phyloP scores from a whole-genome alignment of 2,797 vertebrate species.

The Galagoides demidoff region DNA sequence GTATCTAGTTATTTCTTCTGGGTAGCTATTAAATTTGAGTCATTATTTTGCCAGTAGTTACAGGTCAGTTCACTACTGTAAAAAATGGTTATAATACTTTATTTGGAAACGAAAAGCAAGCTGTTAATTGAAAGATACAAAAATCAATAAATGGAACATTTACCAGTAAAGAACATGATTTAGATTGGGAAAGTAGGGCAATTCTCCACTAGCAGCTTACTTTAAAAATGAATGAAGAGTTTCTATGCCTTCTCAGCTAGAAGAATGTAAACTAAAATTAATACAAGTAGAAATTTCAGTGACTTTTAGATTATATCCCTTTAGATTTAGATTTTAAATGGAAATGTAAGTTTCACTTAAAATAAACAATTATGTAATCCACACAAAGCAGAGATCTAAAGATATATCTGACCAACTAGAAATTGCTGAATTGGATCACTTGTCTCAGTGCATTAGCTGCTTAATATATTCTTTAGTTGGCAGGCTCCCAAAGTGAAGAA shows the following conservation, averaged over 20 bases:
- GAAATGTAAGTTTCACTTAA: conserved; percentile 18
- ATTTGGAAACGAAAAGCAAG: background rate
- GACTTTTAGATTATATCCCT: conserved; percentile 39
- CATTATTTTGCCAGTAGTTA: background rate
- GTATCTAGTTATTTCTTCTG: conserved; percentile 13
- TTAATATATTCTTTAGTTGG: background rate
- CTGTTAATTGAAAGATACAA: conserved; percentile 44
- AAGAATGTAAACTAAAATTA: conserved; percentile 35
- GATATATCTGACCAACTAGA: conserved; percentile 22
- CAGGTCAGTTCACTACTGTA: background rate
- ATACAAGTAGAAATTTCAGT: conserved; percentile 53
- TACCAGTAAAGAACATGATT: background rate
- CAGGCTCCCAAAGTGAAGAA: conserved; percentile 23
- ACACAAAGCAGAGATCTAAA: conserved; percentile 44
- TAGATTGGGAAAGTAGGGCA: conserved; percentile 30
- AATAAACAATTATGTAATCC: conserved; percentile 51
- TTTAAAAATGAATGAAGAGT: conserved; percentile 48
- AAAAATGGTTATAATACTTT: background rate
- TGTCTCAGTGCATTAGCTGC: background rate
- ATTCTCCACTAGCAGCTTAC: conserved; percentile 26
- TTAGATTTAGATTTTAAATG: background rate
- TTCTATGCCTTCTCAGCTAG: conserved; percentile 3
- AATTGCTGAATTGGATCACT: background rate
- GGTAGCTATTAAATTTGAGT: background rate
- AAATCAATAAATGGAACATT: conserved; percentile 22